Evolutionary conservation across 2,797 vertebrate genomes (phyloP).

Genomic region (Acanthurus tractus): DNA sequence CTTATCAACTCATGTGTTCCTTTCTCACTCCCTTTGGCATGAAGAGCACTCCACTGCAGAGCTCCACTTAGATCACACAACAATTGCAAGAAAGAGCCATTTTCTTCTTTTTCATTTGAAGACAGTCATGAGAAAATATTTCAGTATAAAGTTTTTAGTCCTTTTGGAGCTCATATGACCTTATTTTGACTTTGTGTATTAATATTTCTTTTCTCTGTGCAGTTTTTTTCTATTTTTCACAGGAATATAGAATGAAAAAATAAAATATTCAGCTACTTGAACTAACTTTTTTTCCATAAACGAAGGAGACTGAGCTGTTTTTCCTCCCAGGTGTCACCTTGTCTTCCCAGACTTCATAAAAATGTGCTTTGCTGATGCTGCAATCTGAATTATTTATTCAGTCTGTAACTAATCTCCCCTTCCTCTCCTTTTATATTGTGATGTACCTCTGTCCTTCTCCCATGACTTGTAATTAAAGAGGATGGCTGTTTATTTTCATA

Average conservation of each 20-base stretch:
- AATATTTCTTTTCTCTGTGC: slow-evolving; percentile 2
- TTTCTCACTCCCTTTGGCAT: slow-evolving; percentile 50
- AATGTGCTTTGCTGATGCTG: slow-evolving; percentile 63
- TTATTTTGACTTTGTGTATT: slow-evolving; percentile 39
- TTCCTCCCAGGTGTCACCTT: slow-evolving; percentile 66
- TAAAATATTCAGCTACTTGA: slow-evolving; percentile 19
- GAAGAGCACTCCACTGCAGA: slow-evolving; percentile 29
- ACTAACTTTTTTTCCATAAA: slow-evolving; percentile 19
- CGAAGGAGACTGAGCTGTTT: slow-evolving; percentile 29
- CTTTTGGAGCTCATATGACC: slow-evolving; percentile 5
- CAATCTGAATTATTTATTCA: slow-evolving; percentile 76
- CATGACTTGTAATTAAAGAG: slow-evolving; percentile 44
- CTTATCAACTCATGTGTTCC: slow-evolving; percentile 65
- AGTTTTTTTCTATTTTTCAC: background rate
- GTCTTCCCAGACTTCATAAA: slow-evolving; percentile 63
- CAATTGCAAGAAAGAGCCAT: background rate
- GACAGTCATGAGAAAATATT: slow-evolving; percentile 2
- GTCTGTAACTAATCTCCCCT: slow-evolving; percentile 61
- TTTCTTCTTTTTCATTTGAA: background rate
- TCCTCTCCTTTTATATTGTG: slow-evolving; percentile 31
- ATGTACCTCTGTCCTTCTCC: slow-evolving; percentile 45
- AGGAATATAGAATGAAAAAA: slow-evolving; percentile 8
- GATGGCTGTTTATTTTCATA: slow-evolving; percentile 22
- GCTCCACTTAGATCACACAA: slow-evolving; percentile 18
- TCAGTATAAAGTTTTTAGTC: background rate